Conservation (phyloP, 2,797 vertebrate species). For the Balearica regulorum region DNA sequence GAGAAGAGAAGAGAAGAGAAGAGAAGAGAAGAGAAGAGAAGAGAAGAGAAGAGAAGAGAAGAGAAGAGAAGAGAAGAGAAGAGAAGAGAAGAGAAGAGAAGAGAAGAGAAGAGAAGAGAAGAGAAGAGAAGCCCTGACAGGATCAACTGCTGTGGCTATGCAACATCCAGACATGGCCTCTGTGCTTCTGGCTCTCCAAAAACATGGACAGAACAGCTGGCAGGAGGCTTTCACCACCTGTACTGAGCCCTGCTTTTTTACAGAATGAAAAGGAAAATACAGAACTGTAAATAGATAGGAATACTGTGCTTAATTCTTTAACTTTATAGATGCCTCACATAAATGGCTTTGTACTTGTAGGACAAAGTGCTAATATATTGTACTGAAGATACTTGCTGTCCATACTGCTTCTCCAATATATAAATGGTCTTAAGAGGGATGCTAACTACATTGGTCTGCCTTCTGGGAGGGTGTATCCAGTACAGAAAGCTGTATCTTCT, state of each 20-base stretch:
- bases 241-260: background rate
- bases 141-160: background rate
- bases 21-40: too few relatives aligned
- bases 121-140: background rate
- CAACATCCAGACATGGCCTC: background rate
- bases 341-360: background rate
- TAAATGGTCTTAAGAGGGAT: background rate
- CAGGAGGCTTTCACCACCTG: background rate
- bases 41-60: too few relatives aligned
- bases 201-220: rapidly evolving
- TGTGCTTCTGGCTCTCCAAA: background rate
- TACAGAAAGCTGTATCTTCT: background rate
- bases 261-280: background rate
- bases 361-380: background rate
- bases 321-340: background rate
- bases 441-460: background rate
- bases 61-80: too few relatives aligned
- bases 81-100: too few relatives aligned
- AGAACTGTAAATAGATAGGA: background rate
- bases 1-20: too few relatives aligned
- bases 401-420: background rate
- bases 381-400: background rate
- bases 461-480: background rate
- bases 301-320: background rate
- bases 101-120: background rate